These are phyloP conservation scores for Taxidea taxus DNA, from an alignment of 2,113 vertebrate genomes.

Conservation along the genomic window DNA sequence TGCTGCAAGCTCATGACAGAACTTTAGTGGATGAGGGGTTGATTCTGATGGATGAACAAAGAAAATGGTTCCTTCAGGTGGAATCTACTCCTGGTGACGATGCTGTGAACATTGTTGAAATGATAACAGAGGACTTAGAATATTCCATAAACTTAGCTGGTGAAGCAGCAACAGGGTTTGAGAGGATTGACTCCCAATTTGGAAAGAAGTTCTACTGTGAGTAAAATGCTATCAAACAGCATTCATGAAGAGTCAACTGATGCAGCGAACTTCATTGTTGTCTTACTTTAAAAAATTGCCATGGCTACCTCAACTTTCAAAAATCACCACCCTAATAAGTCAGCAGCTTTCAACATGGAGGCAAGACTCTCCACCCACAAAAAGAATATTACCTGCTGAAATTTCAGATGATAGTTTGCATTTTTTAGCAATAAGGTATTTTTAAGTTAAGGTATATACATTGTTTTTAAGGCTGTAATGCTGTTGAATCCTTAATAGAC, in stretches of 20 bases:
- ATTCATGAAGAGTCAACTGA: neutral
- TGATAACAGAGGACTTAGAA: neutral
- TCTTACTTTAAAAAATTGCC: neutral
- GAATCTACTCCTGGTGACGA: neutral
- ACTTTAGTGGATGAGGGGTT: neutral
- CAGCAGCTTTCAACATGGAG: neutral
- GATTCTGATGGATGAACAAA: neutral
- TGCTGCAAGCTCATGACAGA: neutral
- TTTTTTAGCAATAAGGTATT: neutral
- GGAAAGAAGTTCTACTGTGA: neutral
- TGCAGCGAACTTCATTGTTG: neutral
- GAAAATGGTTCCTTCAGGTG: neutral
- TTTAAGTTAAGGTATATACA: neutral
- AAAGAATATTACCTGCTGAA: neutral
- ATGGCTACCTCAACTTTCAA: neutral
- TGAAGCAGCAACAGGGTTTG: neutral
- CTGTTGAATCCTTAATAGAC: neutral
- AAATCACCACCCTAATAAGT: neutral
- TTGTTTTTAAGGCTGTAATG: neutral
- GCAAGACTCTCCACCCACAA: neutral
- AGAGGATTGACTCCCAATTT: neutral
- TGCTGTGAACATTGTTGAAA: neutral
- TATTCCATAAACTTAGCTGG: neutral
- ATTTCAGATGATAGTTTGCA: neutral
- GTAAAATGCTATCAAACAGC: neutral